These are phyloP conservation scores for Agonum fuliginosum DNA, from an alignment of 2,888 invertebrate species.

Conservation along the genomic window DNA sequence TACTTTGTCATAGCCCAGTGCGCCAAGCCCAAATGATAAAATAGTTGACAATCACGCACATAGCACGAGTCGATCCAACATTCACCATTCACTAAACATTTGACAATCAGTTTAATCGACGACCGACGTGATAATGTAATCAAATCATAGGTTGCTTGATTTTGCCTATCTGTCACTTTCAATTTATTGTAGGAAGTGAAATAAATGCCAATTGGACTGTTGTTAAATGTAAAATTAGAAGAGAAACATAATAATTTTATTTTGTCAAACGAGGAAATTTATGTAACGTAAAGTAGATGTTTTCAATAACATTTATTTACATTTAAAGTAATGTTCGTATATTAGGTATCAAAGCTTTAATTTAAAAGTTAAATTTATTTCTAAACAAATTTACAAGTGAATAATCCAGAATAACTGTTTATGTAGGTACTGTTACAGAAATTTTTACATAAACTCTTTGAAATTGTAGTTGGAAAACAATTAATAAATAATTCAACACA, in stretches of 20 bases:
- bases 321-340: no score
- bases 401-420: neutral
- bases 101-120: neutral
- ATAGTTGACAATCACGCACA: constrained; percentile 23
- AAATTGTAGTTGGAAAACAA: no score
- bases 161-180: neutral
- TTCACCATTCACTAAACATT: constrained; percentile 10
- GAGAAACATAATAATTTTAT: neutral
- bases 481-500: no score
- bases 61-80: neutral
- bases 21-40: constrained; percentile 8
- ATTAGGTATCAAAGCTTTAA: no score
- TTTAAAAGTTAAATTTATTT: neutral
- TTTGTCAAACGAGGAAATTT: no score
- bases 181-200: constrained; percentile 23
- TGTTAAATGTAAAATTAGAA: neutral
- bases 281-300: no score
- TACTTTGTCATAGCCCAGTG: constrained; percentile 5
- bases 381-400: neutral
- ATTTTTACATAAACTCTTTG: no score
- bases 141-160: constrained; percentile 4
- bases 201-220: constrained; percentile 23
- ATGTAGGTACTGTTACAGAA: neutral
- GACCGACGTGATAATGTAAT: neutral
- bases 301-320: no score